Evolutionary conservation across 2,797 vertebrate species (phyloP).

Genomic region (Rhodeus uyekii): DNA sequence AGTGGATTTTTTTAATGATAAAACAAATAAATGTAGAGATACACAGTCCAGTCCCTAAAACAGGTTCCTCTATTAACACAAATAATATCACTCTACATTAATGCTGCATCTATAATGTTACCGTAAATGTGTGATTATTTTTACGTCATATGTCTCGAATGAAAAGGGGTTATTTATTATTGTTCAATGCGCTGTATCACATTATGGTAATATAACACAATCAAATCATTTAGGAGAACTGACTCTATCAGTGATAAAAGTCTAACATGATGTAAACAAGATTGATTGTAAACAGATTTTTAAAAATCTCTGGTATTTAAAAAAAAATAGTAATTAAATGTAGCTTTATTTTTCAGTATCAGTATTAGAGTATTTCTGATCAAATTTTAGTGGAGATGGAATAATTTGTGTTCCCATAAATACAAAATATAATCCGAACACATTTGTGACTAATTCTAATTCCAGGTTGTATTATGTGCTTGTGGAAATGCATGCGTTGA

Average conservation of each 20-base stretch:
- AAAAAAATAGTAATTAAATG: neutral
- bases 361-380: neutral
- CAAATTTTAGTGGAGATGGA: neutral
- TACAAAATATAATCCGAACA: neutral
- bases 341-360: neutral
- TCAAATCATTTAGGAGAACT: neutral
- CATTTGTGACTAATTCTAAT: too few species aligned
- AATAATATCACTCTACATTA: neutral
- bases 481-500: neutral
- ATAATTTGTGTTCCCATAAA: neutral
- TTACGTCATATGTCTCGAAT: neutral
- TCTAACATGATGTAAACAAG: too few species aligned
- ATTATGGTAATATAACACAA: neutral
- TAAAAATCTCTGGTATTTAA: too few species aligned
- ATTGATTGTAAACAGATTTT: too few species aligned
- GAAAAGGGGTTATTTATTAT: neutral
- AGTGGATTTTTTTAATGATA: neutral
- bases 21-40: neutral
- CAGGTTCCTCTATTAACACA: neutral
- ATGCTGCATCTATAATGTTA: neutral
- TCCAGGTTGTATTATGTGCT: neutral
- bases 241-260: neutral
- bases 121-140: neutral
- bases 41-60: neutral
- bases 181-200: neutral